These are phyloP conservation scores for Acromyrmex echinatior DNA, from an alignment of 1,140 invertebrate species.

Conservation along the genomic window DNA sequence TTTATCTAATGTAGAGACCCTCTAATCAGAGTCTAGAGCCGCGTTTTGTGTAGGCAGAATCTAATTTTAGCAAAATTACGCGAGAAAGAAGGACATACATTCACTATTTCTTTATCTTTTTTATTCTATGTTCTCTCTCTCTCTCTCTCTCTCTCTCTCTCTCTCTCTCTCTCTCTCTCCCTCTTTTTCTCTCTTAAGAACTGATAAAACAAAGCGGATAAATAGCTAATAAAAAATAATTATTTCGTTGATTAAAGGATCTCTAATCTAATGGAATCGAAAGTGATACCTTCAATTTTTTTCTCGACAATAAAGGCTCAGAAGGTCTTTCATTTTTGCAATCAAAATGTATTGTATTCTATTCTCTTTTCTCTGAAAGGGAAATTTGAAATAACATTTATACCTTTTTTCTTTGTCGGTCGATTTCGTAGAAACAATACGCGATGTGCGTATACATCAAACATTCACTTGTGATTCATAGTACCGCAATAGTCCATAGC, in stretches of 20 bases:
- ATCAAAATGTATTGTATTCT: neutral
- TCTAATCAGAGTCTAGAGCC: too few relatives aligned
- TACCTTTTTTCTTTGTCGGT: slow-evolving; percentile 27
- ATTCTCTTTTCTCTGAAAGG: neutral
- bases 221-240: too few relatives aligned
- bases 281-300: neutral
- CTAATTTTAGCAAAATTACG: too few relatives aligned
- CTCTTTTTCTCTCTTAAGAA: too few relatives aligned
- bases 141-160: too few relatives aligned
- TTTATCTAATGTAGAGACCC: slow-evolving; percentile 7
- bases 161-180: too few relatives aligned
- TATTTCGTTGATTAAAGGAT: too few relatives aligned
- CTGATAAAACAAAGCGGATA: too few relatives aligned
- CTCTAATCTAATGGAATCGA: neutral
- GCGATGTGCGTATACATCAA: slow-evolving; percentile 13
- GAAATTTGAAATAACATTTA: neutral
- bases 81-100: too few relatives aligned
- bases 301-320: neutral
- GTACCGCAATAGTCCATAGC: neutral
- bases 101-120: too few relatives aligned
- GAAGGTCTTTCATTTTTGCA: neutral
- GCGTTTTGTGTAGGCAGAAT: too few relatives aligned
- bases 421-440: neutral
- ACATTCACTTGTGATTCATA: slow-evolving; percentile 1
- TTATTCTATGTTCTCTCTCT: too few relatives aligned